Evolutionary conservation across 2,113 vertebrate genomes (phyloP), one percentile per base, ranked within the genome.

Genomic region (Rhea pennata): DNA sequence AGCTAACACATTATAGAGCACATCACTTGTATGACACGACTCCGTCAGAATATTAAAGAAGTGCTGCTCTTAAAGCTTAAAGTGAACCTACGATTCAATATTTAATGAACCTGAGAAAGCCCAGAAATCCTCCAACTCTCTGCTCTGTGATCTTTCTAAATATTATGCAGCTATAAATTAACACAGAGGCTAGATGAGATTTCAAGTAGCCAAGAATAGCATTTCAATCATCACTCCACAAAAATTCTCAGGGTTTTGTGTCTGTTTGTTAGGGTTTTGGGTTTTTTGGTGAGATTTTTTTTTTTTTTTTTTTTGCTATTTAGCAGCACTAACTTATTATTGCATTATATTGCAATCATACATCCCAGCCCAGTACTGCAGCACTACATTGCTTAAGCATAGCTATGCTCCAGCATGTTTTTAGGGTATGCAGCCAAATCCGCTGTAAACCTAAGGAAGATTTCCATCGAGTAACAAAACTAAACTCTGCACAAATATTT

Each of bases 71-170:
- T 53, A 62, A 79, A 86, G 75, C 71, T 92, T 88, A 84, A 88
- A 65, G 82, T 76, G 39, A 91, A 97, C 87, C 97, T 84, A 53
- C 39, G 70, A 80, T 96, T 95, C 95, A 89, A 85, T 75, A 94
- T 92, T 95, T 92, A 97, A 96, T 96, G 93, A 94, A 93, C 86
- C 39, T 62, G 87, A 93, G 82, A 87, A 96, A 93, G 87, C 88
- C 90, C 82, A 93, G 91, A 95, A 89, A 91, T 83, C 48, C 56
- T 84, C 62, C 78, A 81, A 56, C 23, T 62, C 71, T 80, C 76
- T 23, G 62, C 24, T 54, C 66, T 72, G 46, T 62, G 62, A 71
- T 94, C 84, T 90, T 95, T 91, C 59, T 71, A 86, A 93, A 86
- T 65, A 81, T 86, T 95, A 94, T 50, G 87, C 46, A 94, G 86